phyloP scores from a whole-genome alignment of 2,113 vertebrate genomes.

The Gobius niger region DNA sequence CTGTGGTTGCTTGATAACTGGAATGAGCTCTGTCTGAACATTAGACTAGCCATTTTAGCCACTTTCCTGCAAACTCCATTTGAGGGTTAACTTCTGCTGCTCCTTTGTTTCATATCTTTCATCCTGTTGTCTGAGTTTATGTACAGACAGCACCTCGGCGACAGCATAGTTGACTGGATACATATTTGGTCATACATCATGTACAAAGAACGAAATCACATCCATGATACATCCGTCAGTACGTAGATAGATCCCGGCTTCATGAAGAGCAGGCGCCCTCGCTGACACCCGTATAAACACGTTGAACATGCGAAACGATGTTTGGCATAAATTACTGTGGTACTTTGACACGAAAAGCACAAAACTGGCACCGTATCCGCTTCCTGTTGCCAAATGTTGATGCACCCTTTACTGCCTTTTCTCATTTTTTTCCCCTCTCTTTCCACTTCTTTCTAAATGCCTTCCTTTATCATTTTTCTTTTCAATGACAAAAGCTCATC shows the following conservation, averaged over 20 bases:
- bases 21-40: too few relatives aligned
- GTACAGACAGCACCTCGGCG: too few relatives aligned
- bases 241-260: not conserved
- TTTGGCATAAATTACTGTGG: not conserved
- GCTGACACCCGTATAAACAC: not conserved
- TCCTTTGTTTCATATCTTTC: too few relatives aligned
- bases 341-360: not conserved
- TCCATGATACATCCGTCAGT: too few relatives aligned
- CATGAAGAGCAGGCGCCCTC: not conserved
- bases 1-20: too few relatives aligned
- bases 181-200: too few relatives aligned
- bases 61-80: too few relatives aligned
- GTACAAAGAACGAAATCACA: too few relatives aligned
- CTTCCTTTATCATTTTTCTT: constrained; percentile 32
- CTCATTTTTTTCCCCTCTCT: not conserved
- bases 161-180: too few relatives aligned
- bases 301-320: not conserved
- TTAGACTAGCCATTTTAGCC: too few relatives aligned
- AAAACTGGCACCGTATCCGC: not conserved
- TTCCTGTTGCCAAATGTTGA: constrained; percentile 1
- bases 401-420: not conserved
- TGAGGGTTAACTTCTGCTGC: too few relatives aligned
- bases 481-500: constrained; percentile 43
- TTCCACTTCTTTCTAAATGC: constrained; percentile 26
- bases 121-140: too few relatives aligned